Evolutionary conservation across 2,113 vertebrate genomes (phyloP).

Genomic region (Baryphthengus martii): DNA sequence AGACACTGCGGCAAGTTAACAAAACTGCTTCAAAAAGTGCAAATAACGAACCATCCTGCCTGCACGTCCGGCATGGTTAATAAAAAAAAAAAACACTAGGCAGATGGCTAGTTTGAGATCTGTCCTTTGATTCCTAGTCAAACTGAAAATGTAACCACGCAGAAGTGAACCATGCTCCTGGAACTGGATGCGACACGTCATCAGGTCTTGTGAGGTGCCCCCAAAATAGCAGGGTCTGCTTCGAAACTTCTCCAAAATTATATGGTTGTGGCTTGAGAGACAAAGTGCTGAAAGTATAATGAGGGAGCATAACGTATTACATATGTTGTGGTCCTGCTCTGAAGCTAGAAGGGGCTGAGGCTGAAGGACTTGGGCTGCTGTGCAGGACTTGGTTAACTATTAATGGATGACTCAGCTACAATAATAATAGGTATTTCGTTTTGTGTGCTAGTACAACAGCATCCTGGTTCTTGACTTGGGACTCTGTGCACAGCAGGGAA

Average conservation of each 20-base stretch:
- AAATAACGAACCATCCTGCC: not conserved
- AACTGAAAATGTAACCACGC: not conserved
- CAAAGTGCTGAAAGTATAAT: not conserved
- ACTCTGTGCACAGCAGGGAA: not conserved
- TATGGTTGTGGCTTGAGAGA: not conserved
- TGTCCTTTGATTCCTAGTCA: not conserved
- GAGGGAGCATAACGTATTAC: not conserved
- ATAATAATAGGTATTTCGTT: not conserved
- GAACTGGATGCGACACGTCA: not conserved
- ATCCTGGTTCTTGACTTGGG: not conserved
- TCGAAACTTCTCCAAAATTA: conserved; percentile 15
- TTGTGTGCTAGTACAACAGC: not conserved
- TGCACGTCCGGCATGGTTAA: not conserved
- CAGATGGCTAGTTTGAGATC: not conserved
- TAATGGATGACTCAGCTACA: conserved; percentile 55
- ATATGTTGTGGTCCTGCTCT: conserved; percentile 1
- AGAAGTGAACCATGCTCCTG: not conserved
- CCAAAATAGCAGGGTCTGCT: not conserved
- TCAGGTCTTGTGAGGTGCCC: not conserved
- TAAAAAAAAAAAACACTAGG: not conserved
- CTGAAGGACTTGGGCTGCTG: not conserved
- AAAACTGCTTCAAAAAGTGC: not conserved
- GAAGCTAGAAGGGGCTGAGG: not conserved
- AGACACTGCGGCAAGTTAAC: not conserved
- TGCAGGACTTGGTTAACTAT: conserved; percentile 47